Base-by-base conservation (phyloP, 2,888 invertebrate genomes). In the Lasius platythorax region DNA sequence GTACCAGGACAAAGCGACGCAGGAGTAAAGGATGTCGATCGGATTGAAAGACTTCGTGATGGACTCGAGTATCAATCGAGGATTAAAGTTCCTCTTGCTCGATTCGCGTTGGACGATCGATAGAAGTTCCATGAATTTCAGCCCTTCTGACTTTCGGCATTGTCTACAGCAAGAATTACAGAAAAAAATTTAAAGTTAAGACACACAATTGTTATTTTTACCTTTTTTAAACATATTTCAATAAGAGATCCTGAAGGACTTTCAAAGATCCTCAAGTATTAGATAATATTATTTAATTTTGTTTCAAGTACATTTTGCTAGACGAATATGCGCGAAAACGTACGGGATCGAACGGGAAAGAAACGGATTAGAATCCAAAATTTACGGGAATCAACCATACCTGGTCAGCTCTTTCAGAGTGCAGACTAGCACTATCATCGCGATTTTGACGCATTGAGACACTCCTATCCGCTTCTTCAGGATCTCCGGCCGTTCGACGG, bases 401-500 rank as follows among this genome's bases (percentile, higher is more conserved):
- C 96, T 97, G 83, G 95, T 96, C 64, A 97, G 95, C 91, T 97
- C 97, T 89, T 97, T 96, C 0, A 96, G 88, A 0, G 96, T 96
- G 67, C 97, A 97, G 0, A 97, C 96, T 1, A 96, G 92, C 4
- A 97, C 96, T 90, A 98, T 97, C 1, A 97, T 91, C 0, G 96
- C 91, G 63, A 97, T 95, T 0, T 97, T 97, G 1, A 96, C 93
- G 40, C 97, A 96, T 87, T 96, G 96, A 74, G 96, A 96, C 0
- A 96, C 94, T 8, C 96, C 96, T 0, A 97, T 96, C 30, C 96
- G 93, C 8, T 96, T 96, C 91, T 97, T 97, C 23, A 96, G 92
- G 0, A 97, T 95, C 84, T 96, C 95, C 0, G 97, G 97, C 82
- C 97, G 96, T 93, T 98, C 97, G 6, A 97, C 95, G 0, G 98